Evolutionary conservation across 1,140 invertebrate species (phyloP), one percentile per base, ranked within the genome.

Genomic region (Andricus grossulariae): DNA sequence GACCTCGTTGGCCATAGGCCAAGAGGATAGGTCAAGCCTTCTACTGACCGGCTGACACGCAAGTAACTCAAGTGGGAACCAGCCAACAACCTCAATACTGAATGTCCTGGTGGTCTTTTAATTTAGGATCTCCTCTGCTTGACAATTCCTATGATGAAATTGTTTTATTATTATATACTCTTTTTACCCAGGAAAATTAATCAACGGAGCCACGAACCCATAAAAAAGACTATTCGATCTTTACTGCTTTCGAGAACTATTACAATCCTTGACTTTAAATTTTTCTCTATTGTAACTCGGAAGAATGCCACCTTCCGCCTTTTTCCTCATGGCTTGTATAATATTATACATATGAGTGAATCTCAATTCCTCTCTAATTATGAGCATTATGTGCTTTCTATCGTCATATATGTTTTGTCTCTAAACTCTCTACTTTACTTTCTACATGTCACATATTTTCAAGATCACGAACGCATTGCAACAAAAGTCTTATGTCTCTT

Each of bases 1-100:
- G 60, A 66, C 60, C 60, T 66, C 60, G 60, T 66, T 66, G 60
- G 60, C 60, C 60, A 39, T 45, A 66, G 39, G 60, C 60, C 60
- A 66, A 66, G 60, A 66, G 25, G 60, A 66, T 66, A 66, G 60
- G 60, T 66, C 60, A 66, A 45, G 60, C 60, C 60, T 66, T 66
- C 60, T 39, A 66, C 13, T 66, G 60, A 66, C 60, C 60, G 60
- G 60, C 60, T 66, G 21, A 66, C 60, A 66, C 60, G 25, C 21
- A 39, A 66, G 60, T 18, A 39, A 45, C 10, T 45, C 39, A 45
- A 66, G 60, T 66, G 60, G 60, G 32, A 66, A 66, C 13, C n/a
- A 66, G 39, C 60, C 32, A 39, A 66, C 60, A 66, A 66, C 60
- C 60, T 66, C 16, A 66, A 66, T 66, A 66, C 15, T 32, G 60